Conservation (phyloP, 1,140 invertebrate species). For the Ceratosolen solmsi region DNA sequence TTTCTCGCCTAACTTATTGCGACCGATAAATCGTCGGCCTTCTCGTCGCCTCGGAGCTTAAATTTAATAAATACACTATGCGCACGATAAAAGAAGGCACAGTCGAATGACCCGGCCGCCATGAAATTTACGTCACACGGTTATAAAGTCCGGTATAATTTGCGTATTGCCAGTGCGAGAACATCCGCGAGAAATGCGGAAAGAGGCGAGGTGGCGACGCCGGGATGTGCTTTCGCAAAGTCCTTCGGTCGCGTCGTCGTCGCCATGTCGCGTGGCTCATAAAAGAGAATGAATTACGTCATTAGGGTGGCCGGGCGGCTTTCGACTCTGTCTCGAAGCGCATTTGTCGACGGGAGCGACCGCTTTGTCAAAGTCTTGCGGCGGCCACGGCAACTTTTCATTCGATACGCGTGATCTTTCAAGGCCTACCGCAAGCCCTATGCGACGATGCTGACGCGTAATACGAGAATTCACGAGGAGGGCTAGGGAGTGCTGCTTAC, state of each 20-base stretch:
- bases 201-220: background rate
- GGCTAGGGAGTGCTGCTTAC: background rate
- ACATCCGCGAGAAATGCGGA: background rate
- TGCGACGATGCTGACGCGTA: background rate
- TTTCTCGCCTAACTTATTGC: background rate
- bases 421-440: background rate
- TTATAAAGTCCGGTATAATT: constrained; percentile 32
- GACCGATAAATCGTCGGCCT: constrained; percentile 1
- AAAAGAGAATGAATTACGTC: background rate
- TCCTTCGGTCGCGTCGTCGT: background rate
- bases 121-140: constrained; percentile 5
- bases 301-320: constrained; percentile 45
- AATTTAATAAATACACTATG: constrained; percentile 28
- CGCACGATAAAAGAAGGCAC: background rate
- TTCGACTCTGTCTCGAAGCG: constrained; percentile 24
- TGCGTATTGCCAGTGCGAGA: background rate
- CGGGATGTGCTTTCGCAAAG: background rate
- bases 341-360: constrained; percentile 56
- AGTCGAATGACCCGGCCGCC: background rate
- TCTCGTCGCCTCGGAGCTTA: background rate
- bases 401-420: constrained; percentile 38
- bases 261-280: background rate
- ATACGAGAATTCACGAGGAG: background rate
- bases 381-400: constrained; percentile 49
- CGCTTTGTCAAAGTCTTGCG: constrained; percentile 54